phyloP scores from a whole-genome alignment of 1,140 invertebrate genomes.

The Chironomus striatipennis region DNA sequence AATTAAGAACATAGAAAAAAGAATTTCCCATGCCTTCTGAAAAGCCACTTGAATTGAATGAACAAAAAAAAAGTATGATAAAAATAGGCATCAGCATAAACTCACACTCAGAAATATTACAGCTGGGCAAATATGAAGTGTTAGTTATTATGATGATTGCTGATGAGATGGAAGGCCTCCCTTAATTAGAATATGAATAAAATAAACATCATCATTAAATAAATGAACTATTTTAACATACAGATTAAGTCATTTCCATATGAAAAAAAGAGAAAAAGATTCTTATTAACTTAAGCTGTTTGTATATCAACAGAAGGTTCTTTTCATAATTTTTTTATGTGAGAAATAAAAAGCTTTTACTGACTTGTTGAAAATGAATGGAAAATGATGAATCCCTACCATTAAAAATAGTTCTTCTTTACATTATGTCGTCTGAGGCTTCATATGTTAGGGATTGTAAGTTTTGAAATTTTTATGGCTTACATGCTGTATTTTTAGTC shows the following conservation, averaged over 20 bases:
- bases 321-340: neutral
- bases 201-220: neutral
- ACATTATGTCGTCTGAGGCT: too few species aligned
- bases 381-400: too few species aligned
- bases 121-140: constrained; percentile 3
- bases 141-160: neutral
- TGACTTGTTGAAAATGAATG: neutral
- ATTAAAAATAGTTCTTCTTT: too few species aligned
- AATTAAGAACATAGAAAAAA: too few species aligned
- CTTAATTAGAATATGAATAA: constrained; percentile 14
- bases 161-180: neutral
- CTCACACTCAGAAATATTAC: neutral
- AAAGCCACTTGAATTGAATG: too few species aligned
- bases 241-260: neutral
- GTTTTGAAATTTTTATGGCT: too few species aligned
- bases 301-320: neutral
- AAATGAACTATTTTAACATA: neutral
- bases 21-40: too few species aligned
- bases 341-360: neutral
- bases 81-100: too few species aligned
- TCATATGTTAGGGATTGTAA: too few species aligned
- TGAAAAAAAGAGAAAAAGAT: neutral
- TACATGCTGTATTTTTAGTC: too few species aligned
- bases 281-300: neutral
- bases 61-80: too few species aligned